These are phyloP conservation scores for Ptycholaimellus sp. DNA, from an alignment of 2,888 invertebrate species.

Conservation along the genomic window DNA sequence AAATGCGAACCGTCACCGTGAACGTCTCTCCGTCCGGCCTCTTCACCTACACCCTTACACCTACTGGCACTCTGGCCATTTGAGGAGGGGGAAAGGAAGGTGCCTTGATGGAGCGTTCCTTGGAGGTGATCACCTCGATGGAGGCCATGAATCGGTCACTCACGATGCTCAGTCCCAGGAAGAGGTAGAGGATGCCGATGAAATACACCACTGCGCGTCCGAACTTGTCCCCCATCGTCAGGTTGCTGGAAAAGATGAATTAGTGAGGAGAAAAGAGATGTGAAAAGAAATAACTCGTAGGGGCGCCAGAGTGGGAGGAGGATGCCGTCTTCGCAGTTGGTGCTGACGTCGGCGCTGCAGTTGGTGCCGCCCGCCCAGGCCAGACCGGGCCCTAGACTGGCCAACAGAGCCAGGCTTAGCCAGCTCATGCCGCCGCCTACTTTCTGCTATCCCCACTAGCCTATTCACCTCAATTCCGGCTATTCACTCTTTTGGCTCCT, in stretches of 20 bases:
- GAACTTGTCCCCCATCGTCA: conserved; percentile 14
- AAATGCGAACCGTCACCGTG: conserved; percentile 51
- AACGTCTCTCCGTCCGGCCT: conserved; percentile 63
- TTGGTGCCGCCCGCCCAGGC: conserved; percentile 19
- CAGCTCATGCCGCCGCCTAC: too few species aligned
- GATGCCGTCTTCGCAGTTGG: conserved; percentile 53
- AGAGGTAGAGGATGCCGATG: conserved; percentile 62
- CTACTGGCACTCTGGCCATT: not conserved
- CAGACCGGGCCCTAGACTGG: too few species aligned
- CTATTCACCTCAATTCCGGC: too few species aligned
- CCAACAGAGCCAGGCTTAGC: too few species aligned
- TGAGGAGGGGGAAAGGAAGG: not conserved
- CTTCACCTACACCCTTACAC: conserved; percentile 57
- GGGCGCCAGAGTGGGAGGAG: conserved; percentile 55
- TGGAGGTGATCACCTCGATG: conserved; percentile 75
- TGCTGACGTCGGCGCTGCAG: conserved; percentile 21
- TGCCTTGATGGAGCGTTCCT: not conserved
- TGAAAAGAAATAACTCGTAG: not conserved
- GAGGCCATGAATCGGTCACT: conserved; percentile 98
- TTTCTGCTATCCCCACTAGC: too few species aligned
- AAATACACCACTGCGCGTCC: conserved; percentile 67
- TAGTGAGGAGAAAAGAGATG: not conserved
- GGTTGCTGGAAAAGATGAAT: conserved; percentile 5
- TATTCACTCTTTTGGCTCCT: too few species aligned
- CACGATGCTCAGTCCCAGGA: conserved; percentile 92